Conservation (phyloP, 1,140 invertebrate species). For the Aphaenogaster floridana region DNA sequence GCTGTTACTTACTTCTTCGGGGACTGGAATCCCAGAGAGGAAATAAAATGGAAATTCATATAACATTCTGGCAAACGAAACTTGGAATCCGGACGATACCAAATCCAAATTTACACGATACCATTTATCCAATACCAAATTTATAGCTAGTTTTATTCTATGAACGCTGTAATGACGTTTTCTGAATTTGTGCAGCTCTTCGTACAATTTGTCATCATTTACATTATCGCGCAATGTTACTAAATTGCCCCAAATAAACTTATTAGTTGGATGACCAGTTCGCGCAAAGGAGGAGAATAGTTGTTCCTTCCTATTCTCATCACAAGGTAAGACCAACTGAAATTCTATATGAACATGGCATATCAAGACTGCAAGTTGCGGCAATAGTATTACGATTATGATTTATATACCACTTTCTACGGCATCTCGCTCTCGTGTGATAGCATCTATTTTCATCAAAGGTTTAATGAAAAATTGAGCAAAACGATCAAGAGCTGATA, state of each 20-base stretch:
- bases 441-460: slow-evolving; percentile 94
- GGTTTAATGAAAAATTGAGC: slow-evolving; percentile 96
- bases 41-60: slow-evolving; percentile 92
- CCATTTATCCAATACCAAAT: too few relatives aligned
- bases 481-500: slow-evolving; percentile 93
- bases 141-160: slow-evolving; percentile 95
- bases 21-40: slow-evolving; percentile 88
- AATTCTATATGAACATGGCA: slow-evolving; percentile 89
- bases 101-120: too few relatives aligned
- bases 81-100: slow-evolving; percentile 95
- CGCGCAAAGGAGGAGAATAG: slow-evolving; percentile 90
- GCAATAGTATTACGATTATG: neutral
- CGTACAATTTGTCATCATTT: slow-evolving; percentile 89
- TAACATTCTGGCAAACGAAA: slow-evolving; percentile 93
- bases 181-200: slow-evolving; percentile 92
- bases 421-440: slow-evolving; percentile 96
- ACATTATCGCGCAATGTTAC: slow-evolving; percentile 92
- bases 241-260: slow-evolving; percentile 95
- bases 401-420: slow-evolving; percentile 93
- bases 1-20: slow-evolving; percentile 88
- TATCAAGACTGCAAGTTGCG: neutral
- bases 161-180: slow-evolving; percentile 95
- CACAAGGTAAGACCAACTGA: slow-evolving; percentile 90
- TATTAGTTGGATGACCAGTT: slow-evolving; percentile 90
- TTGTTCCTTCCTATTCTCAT: slow-evolving; percentile 91